Evolutionary conservation across 2,888 invertebrate species (phyloP), one percentile per base, ranked within the genome.

Genomic region (Rhabditoides inermis): DNA sequence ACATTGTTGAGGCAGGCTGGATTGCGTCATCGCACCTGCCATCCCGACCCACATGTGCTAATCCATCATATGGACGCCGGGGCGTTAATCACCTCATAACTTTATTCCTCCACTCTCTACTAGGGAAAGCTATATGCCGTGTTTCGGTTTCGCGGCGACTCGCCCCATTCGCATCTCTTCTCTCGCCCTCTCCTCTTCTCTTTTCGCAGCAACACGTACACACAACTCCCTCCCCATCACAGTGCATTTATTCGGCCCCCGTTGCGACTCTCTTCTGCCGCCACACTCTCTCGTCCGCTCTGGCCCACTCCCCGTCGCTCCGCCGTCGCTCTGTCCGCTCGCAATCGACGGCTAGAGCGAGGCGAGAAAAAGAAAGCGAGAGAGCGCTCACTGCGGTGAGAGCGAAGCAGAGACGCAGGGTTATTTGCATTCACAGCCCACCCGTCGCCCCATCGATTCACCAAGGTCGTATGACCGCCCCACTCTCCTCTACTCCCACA

Each of bases 341-440:
- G 32, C 32, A 35, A 25, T 32, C 41, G 10, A 12, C 22, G n/a
- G 42, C 12, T 20, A n/a, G 12, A n/a, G n/a, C 39, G n/a, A 5
- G 12, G 15, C 36, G 35, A 15, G 51, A 52, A 40, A 52, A 23
- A 52, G 46, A 23, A 30, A 12, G 25, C 12, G 27, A 26, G 15
- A 23, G 37, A 23, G 37, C 7, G 39, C 26, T 23, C 36, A 49
- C 15, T n/a, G 23, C 22, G 25, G 23, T 23, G 23, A 23, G 41
- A 18, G 30, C 25, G 51, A 12, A 26, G 46, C 44, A 26, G 22
- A 42, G 42, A 23, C 22, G 15, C 15, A 26, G 50, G 37, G 46
- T 37, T 52, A 52, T 52, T 52, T 52, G 51, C 51, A 51, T 51
- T 51, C 25, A 35, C 27, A 20, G 23, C 37, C 39, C 23, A 27